Conservation (phyloP, 2,888 invertebrate genomes). For the Nasonovia ribisnigri region DNA sequence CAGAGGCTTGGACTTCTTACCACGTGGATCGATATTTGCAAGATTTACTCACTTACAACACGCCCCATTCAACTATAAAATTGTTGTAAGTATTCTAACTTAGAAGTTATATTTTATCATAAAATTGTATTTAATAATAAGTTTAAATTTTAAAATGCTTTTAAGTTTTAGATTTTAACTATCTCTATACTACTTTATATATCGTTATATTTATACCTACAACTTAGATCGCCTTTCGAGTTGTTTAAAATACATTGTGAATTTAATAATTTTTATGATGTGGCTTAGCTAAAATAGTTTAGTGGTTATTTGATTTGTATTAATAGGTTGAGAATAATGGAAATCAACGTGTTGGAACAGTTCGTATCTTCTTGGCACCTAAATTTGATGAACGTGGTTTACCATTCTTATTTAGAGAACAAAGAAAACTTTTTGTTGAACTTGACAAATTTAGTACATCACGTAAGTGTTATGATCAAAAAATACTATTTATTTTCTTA, state of each 20-base stretch:
- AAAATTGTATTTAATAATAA: neutral
- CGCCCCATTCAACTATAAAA: slow-evolving; percentile 77
- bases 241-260: neutral
- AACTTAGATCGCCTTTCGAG: neutral
- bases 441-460: slow-evolving; percentile 78
- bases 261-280: neutral
- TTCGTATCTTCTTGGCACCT: slow-evolving; percentile 80
- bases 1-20: slow-evolving; percentile 86
- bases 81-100: slow-evolving; percentile 71
- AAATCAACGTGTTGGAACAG: slow-evolving; percentile 75
- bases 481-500: slow-evolving; percentile 12
- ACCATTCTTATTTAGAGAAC: slow-evolving; percentile 76
- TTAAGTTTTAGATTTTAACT: neutral
- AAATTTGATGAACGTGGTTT: slow-evolving; percentile 76
- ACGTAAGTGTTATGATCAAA: slow-evolving; percentile 73
- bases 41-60: slow-evolving; percentile 85
- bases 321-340: slow-evolving; percentile 68
- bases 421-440: slow-evolving; percentile 78
- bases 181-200: neutral
- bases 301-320: neutral
- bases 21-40: slow-evolving; percentile 80
- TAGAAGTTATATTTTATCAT: neutral
- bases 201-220: too few relatives aligned
- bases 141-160: neutral
- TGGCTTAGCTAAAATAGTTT: neutral